Evolutionary conservation across 2,113 vertebrate species (phyloP).

Genomic region (Terrapene triunguis): DNA sequence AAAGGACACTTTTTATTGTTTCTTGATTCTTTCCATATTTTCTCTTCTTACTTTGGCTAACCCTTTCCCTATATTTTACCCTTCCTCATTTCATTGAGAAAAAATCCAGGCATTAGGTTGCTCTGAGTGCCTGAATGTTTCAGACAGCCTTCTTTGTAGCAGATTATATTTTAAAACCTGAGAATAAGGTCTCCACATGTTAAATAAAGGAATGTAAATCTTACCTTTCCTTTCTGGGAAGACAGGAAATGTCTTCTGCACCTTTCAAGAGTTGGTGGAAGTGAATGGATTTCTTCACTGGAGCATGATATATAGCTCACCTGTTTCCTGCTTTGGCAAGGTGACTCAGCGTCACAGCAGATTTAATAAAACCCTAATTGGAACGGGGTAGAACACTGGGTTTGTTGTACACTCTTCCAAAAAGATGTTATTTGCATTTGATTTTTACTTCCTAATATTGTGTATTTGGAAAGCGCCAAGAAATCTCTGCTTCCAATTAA

Average conservation of each 20-base stretch:
- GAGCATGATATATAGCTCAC: slow-evolving; percentile 52
- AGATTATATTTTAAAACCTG: neutral
- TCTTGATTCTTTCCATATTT: neutral
- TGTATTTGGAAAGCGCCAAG: neutral
- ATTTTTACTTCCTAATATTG: slow-evolving; percentile 10
- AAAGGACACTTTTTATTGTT: neutral
- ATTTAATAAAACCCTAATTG: neutral
- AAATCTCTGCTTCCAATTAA: neutral
- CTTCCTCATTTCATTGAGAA: neutral
- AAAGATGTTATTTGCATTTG: neutral
- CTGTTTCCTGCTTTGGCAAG: slow-evolving; percentile 55
- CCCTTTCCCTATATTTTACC: neutral
- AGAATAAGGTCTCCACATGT: neutral
- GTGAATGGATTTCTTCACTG: neutral
- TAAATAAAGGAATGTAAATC: rapidly evolving
- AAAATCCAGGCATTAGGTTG: neutral
- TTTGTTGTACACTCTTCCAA: neutral
- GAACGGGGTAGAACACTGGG: rapidly evolving
- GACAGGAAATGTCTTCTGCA: neutral
- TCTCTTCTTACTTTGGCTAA: neutral
- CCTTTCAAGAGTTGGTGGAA: slow-evolving; percentile 11
- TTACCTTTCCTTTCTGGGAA: slow-evolving; percentile 50
- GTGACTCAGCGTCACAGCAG: slow-evolving; percentile 45
- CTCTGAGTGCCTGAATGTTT: neutral
- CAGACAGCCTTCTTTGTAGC: neutral